Evolutionary conservation across 2,113 vertebrate species (phyloP).

Genomic region (Mola mola): DNA sequence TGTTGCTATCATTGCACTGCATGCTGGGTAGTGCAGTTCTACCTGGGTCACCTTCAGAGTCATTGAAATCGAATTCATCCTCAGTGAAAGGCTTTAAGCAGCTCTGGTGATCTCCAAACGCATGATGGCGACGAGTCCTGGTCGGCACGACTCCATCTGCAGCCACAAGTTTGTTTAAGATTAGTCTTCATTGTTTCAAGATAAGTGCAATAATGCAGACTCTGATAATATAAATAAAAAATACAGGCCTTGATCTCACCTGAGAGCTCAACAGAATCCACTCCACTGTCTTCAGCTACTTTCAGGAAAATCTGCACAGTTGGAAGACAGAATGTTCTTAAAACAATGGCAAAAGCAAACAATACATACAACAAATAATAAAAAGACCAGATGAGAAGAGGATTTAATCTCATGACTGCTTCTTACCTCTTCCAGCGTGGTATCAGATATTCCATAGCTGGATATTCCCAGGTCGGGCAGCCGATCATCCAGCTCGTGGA

Average conservation of each 20-base stretch:
- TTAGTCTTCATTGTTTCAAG: neutral
- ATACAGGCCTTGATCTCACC: constrained; percentile 77
- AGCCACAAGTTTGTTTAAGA: constrained; percentile 2
- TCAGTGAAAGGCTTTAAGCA: constrained; percentile 96
- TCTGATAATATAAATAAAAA: neutral
- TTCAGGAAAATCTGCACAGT: constrained; percentile 93
- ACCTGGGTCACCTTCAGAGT: constrained; percentile 96
- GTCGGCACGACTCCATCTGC: constrained; percentile 92
- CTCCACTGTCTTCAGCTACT: constrained; percentile 95
- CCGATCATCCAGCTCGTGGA: constrained; percentile 96
- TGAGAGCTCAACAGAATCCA: constrained; percentile 93
- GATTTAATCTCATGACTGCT: neutral
- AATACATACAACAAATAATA: neutral
- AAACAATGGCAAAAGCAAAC: neutral
- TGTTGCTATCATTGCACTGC: constrained; percentile 35
- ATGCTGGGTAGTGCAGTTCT: constrained; percentile 50
- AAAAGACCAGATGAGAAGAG: neutral
- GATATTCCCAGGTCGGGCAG: constrained; percentile 95
- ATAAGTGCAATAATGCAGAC: neutral
- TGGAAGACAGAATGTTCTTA: neutral
- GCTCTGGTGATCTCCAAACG: constrained; percentile 96
- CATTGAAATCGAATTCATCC: constrained; percentile 94
- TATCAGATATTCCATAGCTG: constrained; percentile 97
- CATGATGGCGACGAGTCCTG: constrained; percentile 88
- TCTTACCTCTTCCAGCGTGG: constrained; percentile 93